A percentile compares a stretch with the other conserved stretches of the same genome.
Conservation (phyloP, 2,797 vertebrate species). For the Eurystomus glaucurus region DNA sequence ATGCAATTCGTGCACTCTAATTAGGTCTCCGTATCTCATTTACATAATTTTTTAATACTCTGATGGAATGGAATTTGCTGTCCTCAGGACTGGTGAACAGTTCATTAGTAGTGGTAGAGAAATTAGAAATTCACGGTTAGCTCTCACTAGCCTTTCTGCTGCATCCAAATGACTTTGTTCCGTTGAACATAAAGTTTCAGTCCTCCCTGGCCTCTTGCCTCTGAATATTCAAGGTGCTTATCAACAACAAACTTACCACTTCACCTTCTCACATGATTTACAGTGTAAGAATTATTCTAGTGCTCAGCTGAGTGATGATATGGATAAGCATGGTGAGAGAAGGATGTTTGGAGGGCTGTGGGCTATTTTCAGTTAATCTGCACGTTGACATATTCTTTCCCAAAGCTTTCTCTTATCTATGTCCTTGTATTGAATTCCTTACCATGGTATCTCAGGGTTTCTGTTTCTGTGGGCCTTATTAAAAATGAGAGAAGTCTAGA, state of each 20-base stretch:
- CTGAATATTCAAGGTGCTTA: not conserved
- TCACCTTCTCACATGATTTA: not conserved
- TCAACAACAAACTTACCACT: not conserved
- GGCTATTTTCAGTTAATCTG: slow-evolving; percentile 1
- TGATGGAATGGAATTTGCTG: slow-evolving; percentile 1
- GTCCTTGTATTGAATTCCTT: not conserved
- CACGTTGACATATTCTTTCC: not conserved
- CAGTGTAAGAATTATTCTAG: not conserved
- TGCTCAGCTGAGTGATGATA: not conserved
- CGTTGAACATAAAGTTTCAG: not conserved
- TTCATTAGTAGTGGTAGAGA: not conserved
- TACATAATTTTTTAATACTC: slow-evolving; percentile 40
- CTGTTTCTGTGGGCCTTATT: slow-evolving; percentile 34
- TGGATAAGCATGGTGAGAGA: not conserved
- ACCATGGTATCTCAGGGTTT: not conserved
- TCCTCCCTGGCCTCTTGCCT: not conserved
- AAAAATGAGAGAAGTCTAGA: slow-evolving; percentile 17
- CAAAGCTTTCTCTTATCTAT: not conserved
- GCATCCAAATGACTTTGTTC: not conserved
- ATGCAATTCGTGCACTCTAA: slow-evolving; percentile 24
- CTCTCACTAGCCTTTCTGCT: not conserved
- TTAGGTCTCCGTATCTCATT: slow-evolving; percentile 37
- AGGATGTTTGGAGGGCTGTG: not conserved
- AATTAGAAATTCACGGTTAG: not conserved
- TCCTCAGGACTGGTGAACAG: not conserved